Conservation (phyloP, 2,888 invertebrate species). For the Sesia bembeciformis region DNA sequence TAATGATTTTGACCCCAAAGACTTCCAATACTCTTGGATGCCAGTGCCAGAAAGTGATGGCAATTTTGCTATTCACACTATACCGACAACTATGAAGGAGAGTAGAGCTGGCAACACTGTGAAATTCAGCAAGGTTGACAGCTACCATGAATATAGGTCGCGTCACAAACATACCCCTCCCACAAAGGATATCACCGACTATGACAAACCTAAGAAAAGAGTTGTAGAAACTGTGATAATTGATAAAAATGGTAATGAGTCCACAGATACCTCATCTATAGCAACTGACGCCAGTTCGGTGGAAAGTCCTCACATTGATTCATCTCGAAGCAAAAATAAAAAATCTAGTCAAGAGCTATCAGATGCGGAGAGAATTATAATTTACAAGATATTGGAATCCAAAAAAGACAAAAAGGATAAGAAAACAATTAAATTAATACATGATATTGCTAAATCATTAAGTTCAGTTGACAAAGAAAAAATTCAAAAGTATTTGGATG, state of each 20-base stretch:
- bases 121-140: constrained; percentile 53
- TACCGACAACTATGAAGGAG: constrained; percentile 38
- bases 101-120: constrained; percentile 42
- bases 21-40: constrained; percentile 64
- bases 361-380: constrained; percentile 55
- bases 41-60: constrained; percentile 59
- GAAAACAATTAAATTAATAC: constrained; percentile 21
- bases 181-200: constrained; percentile 37
- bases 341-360: constrained; percentile 23
- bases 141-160: constrained; percentile 62
- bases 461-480: constrained; percentile 1
- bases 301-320: constrained; percentile 15
- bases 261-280: constrained; percentile 25
- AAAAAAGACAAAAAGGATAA: constrained; percentile 25
- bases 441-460: constrained; percentile 14
- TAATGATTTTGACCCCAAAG: constrained; percentile 23
- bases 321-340: constrained; percentile 7
- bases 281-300: constrained; percentile 39
- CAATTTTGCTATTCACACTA: constrained; percentile 49
- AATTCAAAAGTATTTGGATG: neutral
- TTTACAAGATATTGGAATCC: constrained; percentile 54
- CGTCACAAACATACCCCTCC: constrained; percentile 64
- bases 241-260: constrained; percentile 23
- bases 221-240: constrained; percentile 30
- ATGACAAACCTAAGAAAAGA: constrained; percentile 14